phyloP scores from a whole-genome alignment of 2,797 vertebrate species.

The Monodelphis domestica region DNA sequence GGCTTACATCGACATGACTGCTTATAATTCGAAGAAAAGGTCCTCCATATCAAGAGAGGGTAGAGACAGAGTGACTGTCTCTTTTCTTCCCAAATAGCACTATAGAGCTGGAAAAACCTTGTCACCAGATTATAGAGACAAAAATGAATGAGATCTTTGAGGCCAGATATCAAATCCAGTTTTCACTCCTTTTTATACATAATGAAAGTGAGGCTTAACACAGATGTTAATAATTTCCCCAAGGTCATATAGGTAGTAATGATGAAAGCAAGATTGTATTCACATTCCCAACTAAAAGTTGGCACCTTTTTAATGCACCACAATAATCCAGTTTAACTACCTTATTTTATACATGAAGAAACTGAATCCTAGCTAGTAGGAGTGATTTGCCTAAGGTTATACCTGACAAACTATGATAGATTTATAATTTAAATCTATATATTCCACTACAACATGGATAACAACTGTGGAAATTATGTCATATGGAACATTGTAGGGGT shows the following conservation, averaged over 20 bases:
- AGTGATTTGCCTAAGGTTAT: background rate
- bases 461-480: background rate
- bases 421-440: background rate
- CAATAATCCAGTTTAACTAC: background rate
- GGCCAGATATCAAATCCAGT: background rate
- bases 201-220: background rate
- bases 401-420: background rate
- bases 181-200: background rate
- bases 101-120: background rate
- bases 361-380: background rate
- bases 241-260: background rate
- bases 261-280: background rate
- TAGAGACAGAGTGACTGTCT: background rate
- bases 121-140: background rate
- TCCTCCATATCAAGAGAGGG: background rate
- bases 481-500: background rate
- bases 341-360: background rate
- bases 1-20: too few relatives aligned
- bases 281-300: background rate
- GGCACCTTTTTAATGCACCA: background rate
- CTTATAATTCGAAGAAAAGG: background rate
- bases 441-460: background rate
- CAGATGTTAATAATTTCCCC: background rate
- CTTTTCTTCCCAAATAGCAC: background rate
- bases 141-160: background rate